Evolutionary conservation across 2,888 invertebrate species (phyloP).

Genomic region (Spodoptera littoralis): DNA sequence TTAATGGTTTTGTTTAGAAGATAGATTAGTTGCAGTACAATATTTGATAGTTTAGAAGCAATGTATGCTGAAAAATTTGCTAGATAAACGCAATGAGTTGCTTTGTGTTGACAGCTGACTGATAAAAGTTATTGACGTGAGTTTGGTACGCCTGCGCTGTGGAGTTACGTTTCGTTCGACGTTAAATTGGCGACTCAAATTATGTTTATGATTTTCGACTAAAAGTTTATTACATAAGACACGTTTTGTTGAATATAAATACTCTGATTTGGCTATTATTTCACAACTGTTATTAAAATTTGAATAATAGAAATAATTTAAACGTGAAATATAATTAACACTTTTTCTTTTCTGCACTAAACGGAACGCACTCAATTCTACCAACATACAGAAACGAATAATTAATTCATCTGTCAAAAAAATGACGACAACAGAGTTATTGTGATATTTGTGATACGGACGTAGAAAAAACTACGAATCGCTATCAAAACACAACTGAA

Average conservation of each 20-base stretch:
- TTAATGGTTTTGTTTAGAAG: slow-evolving; percentile 3
- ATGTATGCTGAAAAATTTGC: slow-evolving; percentile 22
- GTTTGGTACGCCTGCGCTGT: slow-evolving; percentile 55
- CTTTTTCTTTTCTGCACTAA: slow-evolving; percentile 5
- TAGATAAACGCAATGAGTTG: slow-evolving; percentile 8
- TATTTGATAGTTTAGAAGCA: neutral
- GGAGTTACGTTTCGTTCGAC: slow-evolving; percentile 36
- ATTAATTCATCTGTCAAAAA: slow-evolving; percentile 58
- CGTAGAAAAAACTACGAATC: slow-evolving; percentile 44
- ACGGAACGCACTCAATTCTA: slow-evolving; percentile 51
- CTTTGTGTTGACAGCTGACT: slow-evolving; percentile 32
- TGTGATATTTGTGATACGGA: slow-evolving; percentile 25
- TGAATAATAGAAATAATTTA: neutral
- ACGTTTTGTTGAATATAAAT: neutral
- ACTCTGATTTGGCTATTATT: too few relatives aligned
- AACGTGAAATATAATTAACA: too few relatives aligned
- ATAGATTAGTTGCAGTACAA: neutral
- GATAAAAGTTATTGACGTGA: slow-evolving; percentile 10
- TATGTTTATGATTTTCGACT: neutral
- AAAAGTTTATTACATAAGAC: neutral
- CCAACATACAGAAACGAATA: slow-evolving; percentile 50
- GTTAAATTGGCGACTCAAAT: neutral
- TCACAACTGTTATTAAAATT: neutral
- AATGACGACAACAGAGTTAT: slow-evolving; percentile 59
- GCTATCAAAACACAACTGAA: slow-evolving; percentile 41